Percentiles rank a stretch among this genome's conserved stretches.
Conservation (phyloP, 30 jellyfish, hydroid and myxozoan species). For the Chrysaora quinquecirrha region DNA sequence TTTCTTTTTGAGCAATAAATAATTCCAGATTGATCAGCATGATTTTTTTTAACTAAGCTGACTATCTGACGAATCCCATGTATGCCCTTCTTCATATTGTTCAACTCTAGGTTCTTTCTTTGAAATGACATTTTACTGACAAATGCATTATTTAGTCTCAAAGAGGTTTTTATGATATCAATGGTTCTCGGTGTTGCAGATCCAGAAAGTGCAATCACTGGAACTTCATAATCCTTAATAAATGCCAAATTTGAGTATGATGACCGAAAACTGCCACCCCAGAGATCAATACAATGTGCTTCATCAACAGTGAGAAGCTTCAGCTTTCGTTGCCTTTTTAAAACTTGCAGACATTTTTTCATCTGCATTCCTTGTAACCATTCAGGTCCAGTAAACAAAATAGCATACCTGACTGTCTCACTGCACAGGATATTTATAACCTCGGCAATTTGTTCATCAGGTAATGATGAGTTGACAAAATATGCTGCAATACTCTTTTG, state of each 20-base stretch:
- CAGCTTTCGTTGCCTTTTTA: background rate
- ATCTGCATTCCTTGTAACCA: background rate
- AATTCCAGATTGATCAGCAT: background rate
- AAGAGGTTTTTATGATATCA: background rate
- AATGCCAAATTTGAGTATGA: background rate
- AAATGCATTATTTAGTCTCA: background rate
- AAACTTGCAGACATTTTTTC: background rate
- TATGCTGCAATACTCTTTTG: background rate
- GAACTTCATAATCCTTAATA: background rate
- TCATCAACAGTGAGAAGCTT: background rate
- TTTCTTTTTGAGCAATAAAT: background rate
- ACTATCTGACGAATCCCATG: background rate
- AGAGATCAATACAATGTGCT: background rate
- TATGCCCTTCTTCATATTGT: background rate
- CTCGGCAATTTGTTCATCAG: background rate
- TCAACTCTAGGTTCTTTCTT: background rate
- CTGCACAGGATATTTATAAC: background rate
- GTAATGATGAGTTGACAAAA: slow-evolving; percentile 1
- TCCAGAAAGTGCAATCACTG: background rate
- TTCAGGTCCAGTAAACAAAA: background rate
- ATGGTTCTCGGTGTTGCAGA: background rate
- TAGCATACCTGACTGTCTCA: background rate
- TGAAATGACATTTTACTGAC: background rate
- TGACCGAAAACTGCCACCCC: background rate
- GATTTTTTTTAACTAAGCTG: background rate